Conservation (phyloP, 2,113 vertebrate genomes). For the Petrocephalus zakoni region DNA sequence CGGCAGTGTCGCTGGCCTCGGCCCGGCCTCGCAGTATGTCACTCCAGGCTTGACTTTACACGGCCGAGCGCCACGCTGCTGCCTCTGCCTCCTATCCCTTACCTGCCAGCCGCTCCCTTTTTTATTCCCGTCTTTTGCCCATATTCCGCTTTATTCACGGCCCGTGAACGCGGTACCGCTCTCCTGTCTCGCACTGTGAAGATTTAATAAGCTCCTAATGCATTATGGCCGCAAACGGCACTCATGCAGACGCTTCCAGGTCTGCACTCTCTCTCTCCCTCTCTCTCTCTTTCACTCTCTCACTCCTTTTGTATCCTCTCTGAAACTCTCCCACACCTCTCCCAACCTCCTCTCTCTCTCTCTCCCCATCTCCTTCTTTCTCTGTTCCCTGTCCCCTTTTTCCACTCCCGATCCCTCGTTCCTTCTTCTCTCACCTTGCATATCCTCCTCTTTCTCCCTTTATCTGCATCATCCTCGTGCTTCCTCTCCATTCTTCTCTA, state of each 20-base stretch:
- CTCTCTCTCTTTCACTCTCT: background rate
- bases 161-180: background rate
- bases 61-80: background rate
- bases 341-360: too few relatives aligned
- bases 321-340: too few relatives aligned
- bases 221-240: background rate
- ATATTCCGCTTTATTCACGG: background rate
- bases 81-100: background rate
- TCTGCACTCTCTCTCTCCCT: background rate
- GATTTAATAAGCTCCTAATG: conserved; percentile 3
- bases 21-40: background rate
- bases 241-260: background rate
- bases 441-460: background rate
- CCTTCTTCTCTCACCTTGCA: background rate
- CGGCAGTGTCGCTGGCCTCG: background rate
- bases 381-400: background rate
- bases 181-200: background rate
- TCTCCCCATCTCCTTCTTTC: background rate
- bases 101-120: background rate
- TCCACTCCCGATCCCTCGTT: background rate
- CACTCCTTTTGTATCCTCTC: background rate
- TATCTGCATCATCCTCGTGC: background rate
- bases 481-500: background rate
- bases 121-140: background rate
- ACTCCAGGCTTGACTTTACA: too few relatives aligned